Evolutionary conservation across 2,888 invertebrate genomes (phyloP), one percentile per base, ranked within the genome.

Genomic region (Aporophyla nigra): DNA sequence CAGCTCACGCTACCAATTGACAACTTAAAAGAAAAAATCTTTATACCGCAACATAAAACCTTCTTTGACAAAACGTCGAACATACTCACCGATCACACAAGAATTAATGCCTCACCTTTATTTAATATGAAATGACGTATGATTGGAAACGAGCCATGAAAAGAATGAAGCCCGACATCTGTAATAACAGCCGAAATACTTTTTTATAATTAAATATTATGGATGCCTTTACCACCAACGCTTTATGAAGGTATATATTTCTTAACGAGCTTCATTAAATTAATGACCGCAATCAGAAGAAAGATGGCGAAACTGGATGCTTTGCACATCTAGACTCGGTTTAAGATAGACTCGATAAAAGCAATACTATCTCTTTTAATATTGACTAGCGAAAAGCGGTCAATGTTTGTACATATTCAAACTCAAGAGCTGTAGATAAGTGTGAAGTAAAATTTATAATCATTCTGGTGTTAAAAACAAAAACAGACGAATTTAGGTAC

Each of bases 241-340:
- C 27, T 71, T 67, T 58, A 61, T 61, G 14, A 56, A 62, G 61
- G 61, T 62, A 67, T 74, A 66, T 33, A 83, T 80, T 74, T 71
- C 80, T 76, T 77, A 86, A 84, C 71, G 54, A 84, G 76, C 59
- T 70, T 84, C 78, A 88, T 87, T 84, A 84, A 81, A 51, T 84
- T 80, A 87, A 83, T 82, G 65, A 87, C 71, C 62, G 80, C 71
- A 84, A 87, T 87, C 75, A 84, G 85, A 73, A 68, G 70, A 67
- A 72, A 82, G 46, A 73, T 73, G 65, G 27, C 53, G 49, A 53
- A 78, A 84, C 86, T 58, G 73, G 68, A 66, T 76, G 21, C 19
- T 71, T 72, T 67, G 21, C 24, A 40, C 66, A 58, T 75, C 58
- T 77, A 76, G 61, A 78, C 70, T 59, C 76, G 58, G 43, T 56